Conservation (phyloP, 2,888 invertebrate species). For the Eumerus sabulonum region DNA sequence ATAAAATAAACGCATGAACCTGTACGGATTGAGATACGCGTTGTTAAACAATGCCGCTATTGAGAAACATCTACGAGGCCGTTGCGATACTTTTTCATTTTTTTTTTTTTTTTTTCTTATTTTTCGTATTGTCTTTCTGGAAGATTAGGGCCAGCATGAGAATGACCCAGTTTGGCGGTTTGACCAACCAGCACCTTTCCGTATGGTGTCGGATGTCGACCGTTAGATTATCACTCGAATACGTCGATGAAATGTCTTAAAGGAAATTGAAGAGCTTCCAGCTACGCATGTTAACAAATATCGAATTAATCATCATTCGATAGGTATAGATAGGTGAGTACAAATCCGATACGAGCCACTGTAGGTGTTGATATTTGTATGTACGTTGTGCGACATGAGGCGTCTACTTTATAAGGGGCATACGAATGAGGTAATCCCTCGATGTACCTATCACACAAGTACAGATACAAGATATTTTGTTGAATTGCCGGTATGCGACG, state of each 20-base stretch:
- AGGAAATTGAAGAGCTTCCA: slow-evolving; percentile 43
- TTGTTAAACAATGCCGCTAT: slow-evolving; percentile 57
- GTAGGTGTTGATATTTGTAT: slow-evolving; percentile 33
- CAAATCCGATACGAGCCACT: slow-evolving; percentile 7
- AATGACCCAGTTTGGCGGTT: too few species aligned
- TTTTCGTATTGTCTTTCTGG: too few species aligned
- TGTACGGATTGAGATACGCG: slow-evolving; percentile 9
- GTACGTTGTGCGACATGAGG: slow-evolving; percentile 45
- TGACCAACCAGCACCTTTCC: too few species aligned
- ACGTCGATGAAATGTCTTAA: background rate
- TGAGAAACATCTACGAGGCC: slow-evolving; percentile 28
- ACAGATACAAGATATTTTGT: too few species aligned
- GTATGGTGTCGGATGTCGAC: too few species aligned
- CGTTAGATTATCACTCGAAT: too few species aligned
- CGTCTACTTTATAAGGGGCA: slow-evolving; percentile 36
- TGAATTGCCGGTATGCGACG: too few species aligned
- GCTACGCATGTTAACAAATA: slow-evolving; percentile 53
- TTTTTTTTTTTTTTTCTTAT: too few species aligned
- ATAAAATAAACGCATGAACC: slow-evolving; percentile 51
- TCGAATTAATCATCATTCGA: slow-evolving; percentile 46
- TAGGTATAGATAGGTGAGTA: slow-evolving; percentile 12
- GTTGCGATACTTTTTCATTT: slow-evolving; percentile 35
- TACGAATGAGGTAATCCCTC: slow-evolving; percentile 61
- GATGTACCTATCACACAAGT: background rate
- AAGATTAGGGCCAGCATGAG: too few species aligned